Conservation (phyloP, 2,113 vertebrate species). For the Picathartes gymnocephalus region DNA sequence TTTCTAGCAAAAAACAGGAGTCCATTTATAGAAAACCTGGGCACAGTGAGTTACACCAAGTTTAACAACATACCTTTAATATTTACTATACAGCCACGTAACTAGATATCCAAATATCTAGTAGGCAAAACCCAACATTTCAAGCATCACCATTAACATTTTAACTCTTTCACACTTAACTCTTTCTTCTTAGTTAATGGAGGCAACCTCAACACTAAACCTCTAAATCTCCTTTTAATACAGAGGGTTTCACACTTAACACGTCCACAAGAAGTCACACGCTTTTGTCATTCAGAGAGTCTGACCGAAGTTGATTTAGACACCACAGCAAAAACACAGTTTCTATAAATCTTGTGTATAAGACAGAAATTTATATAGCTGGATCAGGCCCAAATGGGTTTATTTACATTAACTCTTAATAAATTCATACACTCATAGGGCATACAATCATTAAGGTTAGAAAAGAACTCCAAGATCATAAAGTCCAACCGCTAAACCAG, state of each 20-base stretch:
- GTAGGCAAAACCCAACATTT: neutral
- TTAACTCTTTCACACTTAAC: neutral
- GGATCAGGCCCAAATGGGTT: neutral
- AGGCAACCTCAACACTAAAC: neutral
- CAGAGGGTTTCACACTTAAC: accelerated
- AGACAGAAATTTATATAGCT: neutral
- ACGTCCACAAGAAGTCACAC: accelerated
- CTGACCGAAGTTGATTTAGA: neutral
- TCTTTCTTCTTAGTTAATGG: neutral
- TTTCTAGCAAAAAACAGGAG: neutral
- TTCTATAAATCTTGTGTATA: neutral
- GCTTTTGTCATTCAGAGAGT: neutral
- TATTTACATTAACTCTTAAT: neutral
- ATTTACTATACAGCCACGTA: neutral
- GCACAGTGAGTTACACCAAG: neutral
- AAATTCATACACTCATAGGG: neutral
- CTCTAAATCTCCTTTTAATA: neutral
- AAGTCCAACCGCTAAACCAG: neutral
- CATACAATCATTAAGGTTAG: neutral
- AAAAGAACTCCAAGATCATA: neutral
- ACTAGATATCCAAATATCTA: neutral
- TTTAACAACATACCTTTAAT: neutral
- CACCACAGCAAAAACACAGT: neutral
- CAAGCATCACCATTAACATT: neutral
- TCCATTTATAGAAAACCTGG: neutral